Evolutionary conservation across 1,140 invertebrate species (phyloP).

Genomic region (Gonatopus flavifemur): DNA sequence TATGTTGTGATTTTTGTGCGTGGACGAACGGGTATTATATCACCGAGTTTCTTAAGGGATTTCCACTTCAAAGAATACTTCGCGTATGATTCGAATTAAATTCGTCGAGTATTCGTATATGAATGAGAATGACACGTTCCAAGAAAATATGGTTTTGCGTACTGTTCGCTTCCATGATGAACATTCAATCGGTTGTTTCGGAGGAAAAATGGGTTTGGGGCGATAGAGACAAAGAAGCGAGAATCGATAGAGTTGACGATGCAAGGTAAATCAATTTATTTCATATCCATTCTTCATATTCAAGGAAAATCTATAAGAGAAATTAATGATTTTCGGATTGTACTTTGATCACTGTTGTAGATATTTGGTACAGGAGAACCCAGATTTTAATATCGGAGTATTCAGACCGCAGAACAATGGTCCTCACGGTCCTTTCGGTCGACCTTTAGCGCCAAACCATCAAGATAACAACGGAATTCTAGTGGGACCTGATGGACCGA

Average conservation of each 20-base stretch:
- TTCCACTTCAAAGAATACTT: not conserved
- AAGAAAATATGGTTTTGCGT: slow-evolving; percentile 11
- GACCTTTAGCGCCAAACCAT: slow-evolving; percentile 19
- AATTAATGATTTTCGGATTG: slow-evolving; percentile 3
- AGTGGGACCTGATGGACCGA: slow-evolving; percentile 36
- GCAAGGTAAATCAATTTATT: slow-evolving; percentile 15
- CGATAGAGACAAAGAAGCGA: slow-evolving; percentile 30
- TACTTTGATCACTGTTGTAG: slow-evolving; percentile 14
- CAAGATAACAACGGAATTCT: slow-evolving; percentile 24
- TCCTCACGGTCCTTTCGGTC: slow-evolving; percentile 33
- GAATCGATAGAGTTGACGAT: not conserved
- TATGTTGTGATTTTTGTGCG: slow-evolving; percentile 21
- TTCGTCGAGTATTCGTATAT: no score
- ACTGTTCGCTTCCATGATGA: not conserved
- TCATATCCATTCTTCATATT: slow-evolving; percentile 2
- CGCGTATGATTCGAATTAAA: not conserved
- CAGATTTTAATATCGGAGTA: slow-evolving; percentile 20
- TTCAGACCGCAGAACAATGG: slow-evolving; percentile 34
- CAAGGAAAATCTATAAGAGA: slow-evolving; percentile 5
- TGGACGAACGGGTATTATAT: no score
- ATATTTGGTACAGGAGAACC: slow-evolving; percentile 26
- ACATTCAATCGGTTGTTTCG: not conserved
- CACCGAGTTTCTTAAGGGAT: not conserved
- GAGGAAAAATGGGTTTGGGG: slow-evolving; percentile 52
- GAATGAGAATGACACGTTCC: not conserved